Evolutionary conservation across 2,113 vertebrate genomes (phyloP).

Genomic region (Paramormyrops kingsleyae): DNA sequence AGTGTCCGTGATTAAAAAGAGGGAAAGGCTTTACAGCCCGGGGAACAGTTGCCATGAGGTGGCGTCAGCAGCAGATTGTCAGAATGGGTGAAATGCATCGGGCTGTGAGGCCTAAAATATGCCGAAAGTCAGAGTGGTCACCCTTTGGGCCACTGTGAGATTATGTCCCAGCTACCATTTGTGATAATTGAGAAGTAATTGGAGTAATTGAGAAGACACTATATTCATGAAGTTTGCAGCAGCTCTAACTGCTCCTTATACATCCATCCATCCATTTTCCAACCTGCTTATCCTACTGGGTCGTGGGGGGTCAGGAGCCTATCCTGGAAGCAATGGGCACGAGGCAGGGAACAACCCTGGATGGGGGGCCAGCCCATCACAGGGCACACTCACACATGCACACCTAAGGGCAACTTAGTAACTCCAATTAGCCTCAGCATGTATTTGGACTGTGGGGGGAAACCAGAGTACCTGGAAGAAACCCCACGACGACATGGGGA

Average conservation of each 20-base stretch:
- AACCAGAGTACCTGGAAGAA: too few relatives aligned
- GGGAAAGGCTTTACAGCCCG: conserved; percentile 37
- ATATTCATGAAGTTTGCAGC: background rate
- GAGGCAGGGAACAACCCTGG: too few relatives aligned
- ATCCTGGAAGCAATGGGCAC: too few relatives aligned
- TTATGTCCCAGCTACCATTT: background rate
- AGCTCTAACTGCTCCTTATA: background rate
- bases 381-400: too few relatives aligned
- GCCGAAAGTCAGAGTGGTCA: background rate
- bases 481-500: too few relatives aligned
- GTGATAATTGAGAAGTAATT: background rate
- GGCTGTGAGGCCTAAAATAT: background rate
- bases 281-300: too few relatives aligned
- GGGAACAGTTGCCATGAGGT: conserved; percentile 60
- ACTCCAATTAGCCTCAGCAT: too few relatives aligned
- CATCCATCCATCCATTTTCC: too few relatives aligned
- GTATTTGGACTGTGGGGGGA: too few relatives aligned
- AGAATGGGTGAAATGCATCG: conserved; percentile 51
- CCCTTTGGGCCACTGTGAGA: background rate
- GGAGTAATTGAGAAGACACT: background rate
- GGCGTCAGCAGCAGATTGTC: conserved; percentile 53
- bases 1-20: conserved; percentile 63
- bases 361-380: too few relatives aligned
- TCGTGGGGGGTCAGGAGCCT: too few relatives aligned
- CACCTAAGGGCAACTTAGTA: too few relatives aligned